Conservation (phyloP, 2,797 vertebrate genomes). For the Amniataba percoides region DNA sequence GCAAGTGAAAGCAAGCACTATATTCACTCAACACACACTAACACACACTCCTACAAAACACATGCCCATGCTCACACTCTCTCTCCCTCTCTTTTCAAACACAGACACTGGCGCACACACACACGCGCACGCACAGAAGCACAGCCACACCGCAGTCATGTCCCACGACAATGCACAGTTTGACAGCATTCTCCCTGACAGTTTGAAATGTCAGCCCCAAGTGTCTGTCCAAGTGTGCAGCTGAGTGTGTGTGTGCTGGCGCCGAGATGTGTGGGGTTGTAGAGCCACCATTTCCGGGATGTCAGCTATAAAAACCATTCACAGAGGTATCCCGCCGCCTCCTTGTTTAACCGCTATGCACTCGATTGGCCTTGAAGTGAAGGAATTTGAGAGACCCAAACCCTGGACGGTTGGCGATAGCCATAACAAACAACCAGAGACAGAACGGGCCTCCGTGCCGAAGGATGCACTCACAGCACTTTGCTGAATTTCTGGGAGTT, state of each 20-base stretch:
- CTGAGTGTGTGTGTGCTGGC: conserved; percentile 42
- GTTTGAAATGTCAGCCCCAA: conserved; percentile 81
- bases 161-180: conserved; percentile 70
- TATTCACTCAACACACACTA: conserved; percentile 35
- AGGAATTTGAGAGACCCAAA: conserved; percentile 44
- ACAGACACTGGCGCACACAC: conserved; percentile 10
- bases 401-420: conserved; percentile 37
- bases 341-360: conserved; percentile 40
- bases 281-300: conserved; percentile 57
- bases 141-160: conserved; percentile 50
- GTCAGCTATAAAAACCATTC: conserved; percentile 61
- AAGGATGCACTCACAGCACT: conserved; percentile 42
- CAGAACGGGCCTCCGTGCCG: conserved; percentile 34
- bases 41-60: conserved; percentile 48
- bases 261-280: conserved; percentile 34
- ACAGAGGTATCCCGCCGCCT: conserved; percentile 42
- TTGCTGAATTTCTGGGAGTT: conserved; percentile 22
- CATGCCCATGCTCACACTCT: conserved; percentile 28
- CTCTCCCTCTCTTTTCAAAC: too few relatives aligned
- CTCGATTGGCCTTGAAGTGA: conserved; percentile 50
- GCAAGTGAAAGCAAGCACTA: conserved; percentile 49
- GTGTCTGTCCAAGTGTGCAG: conserved; percentile 67
- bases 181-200: conserved; percentile 78
- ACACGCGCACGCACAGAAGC: conserved; percentile 19
- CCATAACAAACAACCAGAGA: conserved; percentile 33